phyloP scores from a whole-genome alignment of 1,140 invertebrate genomes.

The Maconellicoccus hirsutus region DNA sequence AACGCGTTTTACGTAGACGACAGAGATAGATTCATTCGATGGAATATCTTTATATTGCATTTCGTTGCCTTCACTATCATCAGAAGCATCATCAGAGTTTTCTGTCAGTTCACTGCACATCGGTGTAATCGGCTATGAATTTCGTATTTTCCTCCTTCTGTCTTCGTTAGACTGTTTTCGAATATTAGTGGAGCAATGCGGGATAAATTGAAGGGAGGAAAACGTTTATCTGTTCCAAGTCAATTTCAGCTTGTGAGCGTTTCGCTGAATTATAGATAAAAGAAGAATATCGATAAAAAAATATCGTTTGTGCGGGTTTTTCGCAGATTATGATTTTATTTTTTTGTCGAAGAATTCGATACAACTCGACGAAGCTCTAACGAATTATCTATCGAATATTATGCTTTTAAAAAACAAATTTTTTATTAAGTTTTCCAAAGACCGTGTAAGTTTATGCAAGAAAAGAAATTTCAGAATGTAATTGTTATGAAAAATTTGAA shows the following conservation, averaged over 20 bases:
- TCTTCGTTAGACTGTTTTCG: background rate
- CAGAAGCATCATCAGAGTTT: conserved; percentile 21
- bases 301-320: background rate
- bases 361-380: too few species aligned
- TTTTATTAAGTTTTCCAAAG: too few species aligned
- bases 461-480: too few species aligned
- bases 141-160: conserved; percentile 15
- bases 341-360: too few species aligned
- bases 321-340: background rate
- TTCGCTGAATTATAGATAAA: background rate
- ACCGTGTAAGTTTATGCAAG: too few species aligned
- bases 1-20: background rate
- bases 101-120: conserved; percentile 19
- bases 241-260: background rate
- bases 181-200: background rate
- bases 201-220: background rate
- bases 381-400: too few species aligned
- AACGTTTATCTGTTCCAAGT: background rate
- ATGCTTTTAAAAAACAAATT: too few species aligned
- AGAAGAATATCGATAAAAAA: background rate
- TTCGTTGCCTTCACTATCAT: conserved; percentile 5
- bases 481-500: too few species aligned
- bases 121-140: conserved; percentile 22
- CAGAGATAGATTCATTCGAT: conserved; percentile 10
- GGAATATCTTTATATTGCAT: conserved; percentile 19